Evolutionary conservation across 2,888 invertebrate species (phyloP).

Genomic region (Thyatira batis): DNA sequence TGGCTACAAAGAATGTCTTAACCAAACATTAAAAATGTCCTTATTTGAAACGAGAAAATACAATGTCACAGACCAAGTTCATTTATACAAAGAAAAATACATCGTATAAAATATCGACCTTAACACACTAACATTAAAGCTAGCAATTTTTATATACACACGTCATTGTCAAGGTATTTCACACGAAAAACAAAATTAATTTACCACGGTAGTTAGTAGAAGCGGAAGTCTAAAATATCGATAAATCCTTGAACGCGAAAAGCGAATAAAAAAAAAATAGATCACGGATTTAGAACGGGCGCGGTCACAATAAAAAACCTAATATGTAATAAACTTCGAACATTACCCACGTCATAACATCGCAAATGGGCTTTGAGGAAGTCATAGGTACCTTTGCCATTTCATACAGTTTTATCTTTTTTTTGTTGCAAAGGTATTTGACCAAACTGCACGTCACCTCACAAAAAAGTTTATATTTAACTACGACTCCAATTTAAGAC

Average conservation of each 20-base stretch:
- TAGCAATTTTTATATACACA: conserved; percentile 5
- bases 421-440: neutral
- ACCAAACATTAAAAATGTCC: neutral
- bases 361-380: conserved; percentile 13
- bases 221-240: conserved; percentile 29
- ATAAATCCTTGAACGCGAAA: conserved; percentile 32
- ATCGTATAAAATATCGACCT: conserved; percentile 32
- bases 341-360: neutral
- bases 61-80: conserved; percentile 20
- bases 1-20: conserved; percentile 1
- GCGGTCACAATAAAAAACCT: conserved; percentile 26
- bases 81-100: conserved; percentile 17
- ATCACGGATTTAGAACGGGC: conserved; percentile 31
- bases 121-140: conserved; percentile 33
- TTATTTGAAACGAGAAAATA: conserved; percentile 1
- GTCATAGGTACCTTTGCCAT: conserved; percentile 11
- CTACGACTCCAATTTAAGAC: too few species aligned
- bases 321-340: conserved; percentile 13
- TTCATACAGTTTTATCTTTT: conserved; percentile 1
- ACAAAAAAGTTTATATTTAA: neutral
- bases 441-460: neutral
- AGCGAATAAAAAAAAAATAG: conserved; percentile 20
- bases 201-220: conserved; percentile 16
- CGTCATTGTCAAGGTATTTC: conserved; percentile 16
- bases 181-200: conserved; percentile 21